Conservation (phyloP, 1,140 invertebrate species). For the Listronotus oregonensis region DNA sequence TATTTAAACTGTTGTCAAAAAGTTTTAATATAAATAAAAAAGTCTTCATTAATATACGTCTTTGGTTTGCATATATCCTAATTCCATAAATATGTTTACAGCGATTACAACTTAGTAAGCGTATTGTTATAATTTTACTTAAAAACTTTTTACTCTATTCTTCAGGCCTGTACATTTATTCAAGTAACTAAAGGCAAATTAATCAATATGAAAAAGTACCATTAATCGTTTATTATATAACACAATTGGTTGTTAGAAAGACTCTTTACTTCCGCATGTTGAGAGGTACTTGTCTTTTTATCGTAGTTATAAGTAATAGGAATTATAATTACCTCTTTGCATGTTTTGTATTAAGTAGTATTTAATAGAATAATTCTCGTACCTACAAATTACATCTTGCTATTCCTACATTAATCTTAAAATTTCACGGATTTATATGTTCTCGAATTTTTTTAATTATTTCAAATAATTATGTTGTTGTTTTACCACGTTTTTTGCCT, state of each 20-base stretch:
- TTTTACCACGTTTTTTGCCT: slow-evolving; percentile 17
- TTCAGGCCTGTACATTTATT: too few relatives aligned
- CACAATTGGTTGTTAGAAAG: slow-evolving; percentile 31
- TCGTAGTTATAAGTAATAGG: background rate
- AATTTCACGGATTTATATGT: too few relatives aligned
- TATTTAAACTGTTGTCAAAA: too few relatives aligned
- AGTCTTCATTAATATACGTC: too few relatives aligned
- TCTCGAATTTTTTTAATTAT: too few relatives aligned
- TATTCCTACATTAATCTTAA: slow-evolving; percentile 17
- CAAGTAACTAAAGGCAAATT: background rate
- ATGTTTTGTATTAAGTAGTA: slow-evolving; percentile 3
- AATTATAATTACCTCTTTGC: slow-evolving; percentile 23
- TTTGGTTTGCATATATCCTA: too few relatives aligned
- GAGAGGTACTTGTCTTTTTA: slow-evolving; percentile 16
- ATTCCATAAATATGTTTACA: too few relatives aligned
- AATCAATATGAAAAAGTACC: slow-evolving; percentile 20
- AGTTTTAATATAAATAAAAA: too few relatives aligned
- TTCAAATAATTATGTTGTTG: background rate
- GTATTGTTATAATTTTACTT: too few relatives aligned
- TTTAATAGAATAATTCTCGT: slow-evolving; percentile 23
- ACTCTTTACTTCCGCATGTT: slow-evolving; percentile 29
- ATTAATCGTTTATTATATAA: slow-evolving; percentile 24
- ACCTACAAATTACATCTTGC: slow-evolving; percentile 10
- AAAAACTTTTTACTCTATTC: too few relatives aligned
- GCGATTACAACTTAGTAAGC: too few relatives aligned